Conservation (phyloP, 2,888 invertebrate species). For the Chrysolina americana region DNA sequence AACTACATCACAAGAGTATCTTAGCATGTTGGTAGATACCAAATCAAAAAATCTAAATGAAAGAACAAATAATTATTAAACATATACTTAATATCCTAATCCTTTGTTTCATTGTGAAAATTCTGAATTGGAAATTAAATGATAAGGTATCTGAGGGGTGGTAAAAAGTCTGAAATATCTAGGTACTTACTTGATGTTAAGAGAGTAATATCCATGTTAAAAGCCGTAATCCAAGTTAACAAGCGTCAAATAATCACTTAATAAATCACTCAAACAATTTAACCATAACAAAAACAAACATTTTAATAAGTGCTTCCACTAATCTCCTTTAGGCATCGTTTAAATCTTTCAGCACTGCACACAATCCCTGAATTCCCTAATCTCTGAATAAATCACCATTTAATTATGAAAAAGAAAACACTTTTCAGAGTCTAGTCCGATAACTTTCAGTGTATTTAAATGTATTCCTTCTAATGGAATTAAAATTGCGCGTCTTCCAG, state of each 20-base stretch:
- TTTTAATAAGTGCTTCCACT: conserved; percentile 48
- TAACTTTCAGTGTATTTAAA: conserved; percentile 35
- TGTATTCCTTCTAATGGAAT: conserved; percentile 41
- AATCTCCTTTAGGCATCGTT: conserved; percentile 48
- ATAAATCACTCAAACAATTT: conserved; percentile 52
- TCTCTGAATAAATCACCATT: conserved; percentile 49
- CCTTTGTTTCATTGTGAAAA: too few species aligned
- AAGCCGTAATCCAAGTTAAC: conserved; percentile 48
- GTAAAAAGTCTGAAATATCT: conserved; percentile 5
- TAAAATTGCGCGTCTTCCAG: conserved; percentile 36
- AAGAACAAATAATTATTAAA: too few species aligned
- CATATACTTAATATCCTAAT: too few species aligned
- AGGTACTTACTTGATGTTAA: conserved; percentile 50
- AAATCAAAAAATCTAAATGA: too few species aligned
- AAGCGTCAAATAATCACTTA: conserved; percentile 49
- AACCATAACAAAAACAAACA: conserved; percentile 54
- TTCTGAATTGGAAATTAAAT: too few species aligned
- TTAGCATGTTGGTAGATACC: too few species aligned
- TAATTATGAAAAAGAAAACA: conserved; percentile 44
- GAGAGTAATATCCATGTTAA: conserved; percentile 49
- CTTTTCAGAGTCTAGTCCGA: conserved; percentile 39
- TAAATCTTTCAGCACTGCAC: conserved; percentile 50
- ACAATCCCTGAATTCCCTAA: conserved; percentile 45
- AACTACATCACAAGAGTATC: too few species aligned
- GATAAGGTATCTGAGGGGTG: too few species aligned